Conservation (phyloP, 2,888 invertebrate species). For the Lasioglossum pauxillum region DNA sequence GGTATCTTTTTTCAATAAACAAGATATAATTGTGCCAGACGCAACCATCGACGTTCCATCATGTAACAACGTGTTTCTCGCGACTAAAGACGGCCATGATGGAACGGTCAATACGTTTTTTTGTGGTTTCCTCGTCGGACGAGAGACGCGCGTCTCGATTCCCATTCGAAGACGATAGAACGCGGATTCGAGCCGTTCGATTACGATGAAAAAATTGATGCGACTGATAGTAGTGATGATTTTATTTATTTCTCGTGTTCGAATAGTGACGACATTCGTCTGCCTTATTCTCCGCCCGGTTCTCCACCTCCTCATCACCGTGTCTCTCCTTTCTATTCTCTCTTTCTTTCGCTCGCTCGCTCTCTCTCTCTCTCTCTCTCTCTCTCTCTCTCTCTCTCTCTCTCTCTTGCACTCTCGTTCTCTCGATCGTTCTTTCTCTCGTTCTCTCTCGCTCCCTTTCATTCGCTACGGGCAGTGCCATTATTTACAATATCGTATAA, state of each 20-base stretch:
- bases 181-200: slow-evolving; percentile 36
- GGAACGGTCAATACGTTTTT: not conserved
- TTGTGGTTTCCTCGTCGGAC: not conserved
- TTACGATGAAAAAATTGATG: slow-evolving; percentile 57
- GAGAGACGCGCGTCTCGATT: slow-evolving; percentile 14
- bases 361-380: not conserved
- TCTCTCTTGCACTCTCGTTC: not conserved
- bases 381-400: not conserved
- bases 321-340: slow-evolving; percentile 18
- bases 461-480: slow-evolving; percentile 80
- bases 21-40: not conserved
- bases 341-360: not conserved
- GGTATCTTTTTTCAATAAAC: not conserved
- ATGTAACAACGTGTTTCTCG: not conserved
- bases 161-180: slow-evolving; percentile 36
- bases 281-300: slow-evolving; percentile 55
- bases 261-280: slow-evolving; percentile 55
- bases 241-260: slow-evolving; percentile 43
- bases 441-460: slow-evolving; percentile 23
- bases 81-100: not conserved
- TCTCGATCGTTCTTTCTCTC: not conserved
- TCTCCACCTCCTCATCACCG: slow-evolving; percentile 49
- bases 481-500: slow-evolving; percentile 84
- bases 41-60: not conserved
- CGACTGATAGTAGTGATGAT: slow-evolving; percentile 52